Evolutionary conservation across 2,888 invertebrate genomes (phyloP).

Genomic region (Buathra laborator): DNA sequence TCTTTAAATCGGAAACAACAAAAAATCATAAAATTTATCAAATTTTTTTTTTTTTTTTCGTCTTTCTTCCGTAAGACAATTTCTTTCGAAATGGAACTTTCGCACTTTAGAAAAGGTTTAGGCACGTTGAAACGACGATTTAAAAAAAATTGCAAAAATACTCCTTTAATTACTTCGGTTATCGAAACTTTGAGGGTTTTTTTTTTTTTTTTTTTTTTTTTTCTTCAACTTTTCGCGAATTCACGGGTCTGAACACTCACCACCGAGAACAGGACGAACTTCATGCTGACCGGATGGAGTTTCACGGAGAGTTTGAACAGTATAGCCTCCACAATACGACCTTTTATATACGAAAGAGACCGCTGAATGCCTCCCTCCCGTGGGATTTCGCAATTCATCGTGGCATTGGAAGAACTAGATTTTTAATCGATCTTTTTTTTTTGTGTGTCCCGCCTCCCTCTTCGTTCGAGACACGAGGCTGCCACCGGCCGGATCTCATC

Average conservation of each 20-base stretch:
- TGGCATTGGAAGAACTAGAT: constrained; percentile 84
- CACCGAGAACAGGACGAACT: constrained; percentile 81
- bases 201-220: not conserved
- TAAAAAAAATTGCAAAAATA: too few relatives aligned
- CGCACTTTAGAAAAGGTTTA: too few relatives aligned
- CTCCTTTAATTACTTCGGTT: too few relatives aligned
- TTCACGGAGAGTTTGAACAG: constrained; percentile 76
- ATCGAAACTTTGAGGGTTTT: too few relatives aligned
- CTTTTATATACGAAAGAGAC: constrained; percentile 81
- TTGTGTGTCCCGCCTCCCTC: constrained; percentile 36
- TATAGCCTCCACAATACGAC: constrained; percentile 78
- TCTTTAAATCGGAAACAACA: too few relatives aligned
- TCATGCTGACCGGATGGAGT: constrained; percentile 81
- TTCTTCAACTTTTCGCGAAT: not conserved
- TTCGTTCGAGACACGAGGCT: constrained; percentile 40
- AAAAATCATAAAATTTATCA: too few relatives aligned
- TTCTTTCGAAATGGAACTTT: too few relatives aligned
- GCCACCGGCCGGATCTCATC: constrained; percentile 74
- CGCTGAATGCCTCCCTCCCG: constrained; percentile 75
- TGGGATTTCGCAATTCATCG: constrained; percentile 78
- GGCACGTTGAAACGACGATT: too few relatives aligned
- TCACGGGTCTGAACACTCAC: constrained; percentile 76
- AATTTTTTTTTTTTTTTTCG: too few relatives aligned
- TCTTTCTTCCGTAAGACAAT: too few relatives aligned
- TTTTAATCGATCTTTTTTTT: constrained; percentile 77